Evolutionary conservation across 1,140 invertebrate species (phyloP), one percentile per base, ranked within the genome.

Genomic region (Drosophila cardini): DNA sequence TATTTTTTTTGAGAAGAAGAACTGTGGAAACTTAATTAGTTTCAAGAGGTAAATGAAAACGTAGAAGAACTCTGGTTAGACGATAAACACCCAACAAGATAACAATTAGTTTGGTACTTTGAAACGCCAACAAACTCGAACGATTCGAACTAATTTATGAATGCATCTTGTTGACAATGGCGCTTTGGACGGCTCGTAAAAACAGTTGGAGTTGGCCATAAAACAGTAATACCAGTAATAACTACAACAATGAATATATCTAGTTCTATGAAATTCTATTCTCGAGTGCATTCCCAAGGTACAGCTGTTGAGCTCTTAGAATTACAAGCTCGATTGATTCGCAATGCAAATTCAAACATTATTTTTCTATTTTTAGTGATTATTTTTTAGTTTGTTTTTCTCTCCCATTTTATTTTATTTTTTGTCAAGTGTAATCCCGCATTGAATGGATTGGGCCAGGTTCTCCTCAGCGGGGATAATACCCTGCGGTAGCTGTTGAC

Each of bases 11-110:
- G 26, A 11, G 32, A 62, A 60, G 64, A 85, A 62, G 62, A 68
- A 85, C 84, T 79, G 76, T 83, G 76, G 83, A 87, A 87, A 89
- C 84, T 87, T 87, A 87, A 87, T 87, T 87, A 87, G 83, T 83
- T 83, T 80, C 34, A 69, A 45, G 56, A 74, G 83, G 50, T 78
- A 74, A 57, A 42, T 58, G 30, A 46, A 50, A 48, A 46, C 38
- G 30, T 40, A 26, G 9, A 36, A 13, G 34, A 45, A 13, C 32
- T 73, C 62, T 72, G 78, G 65, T 11, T 53, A 58, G 76, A 34
- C 70, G 70, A 87, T 87, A 87, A 73, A 79, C 53, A 32, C 32
- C 26, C 43, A 57, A 64, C 32, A 15, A 89, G 83, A 86, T 87
- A 89, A 80, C 84, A 89, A 87, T 87, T 87, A 89, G 80, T 70